These are phyloP conservation scores for Notamacropus eugenii DNA, from an alignment of 2,797 vertebrate species.

Conservation along the genomic window DNA sequence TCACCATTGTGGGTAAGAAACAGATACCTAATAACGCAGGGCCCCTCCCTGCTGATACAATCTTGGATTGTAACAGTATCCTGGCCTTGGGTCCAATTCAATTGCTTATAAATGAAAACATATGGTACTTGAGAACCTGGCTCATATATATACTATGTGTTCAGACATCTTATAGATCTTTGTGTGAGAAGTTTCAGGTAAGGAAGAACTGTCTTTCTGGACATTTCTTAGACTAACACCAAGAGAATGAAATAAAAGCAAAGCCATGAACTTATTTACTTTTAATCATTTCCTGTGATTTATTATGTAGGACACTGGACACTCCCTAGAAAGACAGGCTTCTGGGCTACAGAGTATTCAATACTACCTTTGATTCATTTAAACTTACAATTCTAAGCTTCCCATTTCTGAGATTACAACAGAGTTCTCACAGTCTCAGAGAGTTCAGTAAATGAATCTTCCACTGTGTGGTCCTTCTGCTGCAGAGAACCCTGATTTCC, in stretches of 20 bases:
- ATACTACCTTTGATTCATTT: conserved; percentile 57
- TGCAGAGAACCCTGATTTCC: conserved; percentile 49
- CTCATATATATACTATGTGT: background rate
- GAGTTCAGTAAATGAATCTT: conserved; percentile 65
- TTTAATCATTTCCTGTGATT: conserved; percentile 68
- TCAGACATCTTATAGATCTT: conserved; percentile 25
- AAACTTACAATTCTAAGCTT: conserved; percentile 55
- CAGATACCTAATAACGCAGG: background rate
- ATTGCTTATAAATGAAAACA: conserved; percentile 45
- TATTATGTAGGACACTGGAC: conserved; percentile 65
- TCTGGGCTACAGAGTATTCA: conserved; percentile 6
- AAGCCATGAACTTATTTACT: conserved; percentile 64
- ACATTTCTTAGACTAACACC: conserved; percentile 15
- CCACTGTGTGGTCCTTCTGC: conserved; percentile 37
- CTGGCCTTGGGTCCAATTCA: conserved; percentile 37
- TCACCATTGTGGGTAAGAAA: background rate
- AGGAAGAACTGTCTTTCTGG: conserved; percentile 20
- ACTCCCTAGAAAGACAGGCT: conserved; percentile 51
- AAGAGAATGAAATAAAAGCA: conserved; percentile 63
- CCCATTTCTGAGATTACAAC: conserved; percentile 18
- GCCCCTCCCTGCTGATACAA: conserved; percentile 1
- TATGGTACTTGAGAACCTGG: conserved; percentile 8
- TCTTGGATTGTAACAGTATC: conserved; percentile 34
- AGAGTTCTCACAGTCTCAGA: conserved; percentile 64
- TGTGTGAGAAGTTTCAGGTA: conserved; percentile 46